These are phyloP conservation scores for Apodemia mormo DNA, from an alignment of 2,888 invertebrate species.

Conservation along the genomic window DNA sequence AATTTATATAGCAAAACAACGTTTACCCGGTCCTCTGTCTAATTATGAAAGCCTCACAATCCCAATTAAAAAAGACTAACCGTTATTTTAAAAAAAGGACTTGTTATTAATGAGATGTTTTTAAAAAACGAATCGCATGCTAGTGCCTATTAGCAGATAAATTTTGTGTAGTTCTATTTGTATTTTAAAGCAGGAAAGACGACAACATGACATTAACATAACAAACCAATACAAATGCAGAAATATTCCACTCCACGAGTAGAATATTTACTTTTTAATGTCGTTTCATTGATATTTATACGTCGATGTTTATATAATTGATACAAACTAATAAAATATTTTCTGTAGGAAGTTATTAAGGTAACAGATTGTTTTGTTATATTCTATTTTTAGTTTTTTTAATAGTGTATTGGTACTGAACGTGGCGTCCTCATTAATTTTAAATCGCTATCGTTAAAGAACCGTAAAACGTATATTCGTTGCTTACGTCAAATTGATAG, in stretches of 20 bases:
- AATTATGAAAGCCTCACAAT: no score
- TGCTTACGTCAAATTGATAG: no score
- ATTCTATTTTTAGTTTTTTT: no score
- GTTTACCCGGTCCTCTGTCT: no score
- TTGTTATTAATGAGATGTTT: not conserved
- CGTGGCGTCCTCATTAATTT: no score
- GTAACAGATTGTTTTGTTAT: no score
- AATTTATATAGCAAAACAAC: no score
- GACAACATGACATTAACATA: not conserved
- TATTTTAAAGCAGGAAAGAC: slow-evolving; percentile 26
- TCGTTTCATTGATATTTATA: not conserved
- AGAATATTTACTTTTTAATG: not conserved
- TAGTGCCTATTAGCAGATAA: not conserved
- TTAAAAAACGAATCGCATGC: not conserved
- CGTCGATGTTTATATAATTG: not conserved
- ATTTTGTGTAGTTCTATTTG: not conserved
- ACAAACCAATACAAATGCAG: slow-evolving; percentile 6
- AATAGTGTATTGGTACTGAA: no score
- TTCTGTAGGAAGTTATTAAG: no score
- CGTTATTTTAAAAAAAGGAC: not conserved
- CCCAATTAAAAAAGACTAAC: no score
- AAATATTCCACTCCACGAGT: not conserved
- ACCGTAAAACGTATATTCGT: no score
- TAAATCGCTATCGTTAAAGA: no score
- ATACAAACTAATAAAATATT: not conserved